phyloP scores from a whole-genome alignment of 2,888 invertebrate species.

The Erannis defoliaria region DNA sequence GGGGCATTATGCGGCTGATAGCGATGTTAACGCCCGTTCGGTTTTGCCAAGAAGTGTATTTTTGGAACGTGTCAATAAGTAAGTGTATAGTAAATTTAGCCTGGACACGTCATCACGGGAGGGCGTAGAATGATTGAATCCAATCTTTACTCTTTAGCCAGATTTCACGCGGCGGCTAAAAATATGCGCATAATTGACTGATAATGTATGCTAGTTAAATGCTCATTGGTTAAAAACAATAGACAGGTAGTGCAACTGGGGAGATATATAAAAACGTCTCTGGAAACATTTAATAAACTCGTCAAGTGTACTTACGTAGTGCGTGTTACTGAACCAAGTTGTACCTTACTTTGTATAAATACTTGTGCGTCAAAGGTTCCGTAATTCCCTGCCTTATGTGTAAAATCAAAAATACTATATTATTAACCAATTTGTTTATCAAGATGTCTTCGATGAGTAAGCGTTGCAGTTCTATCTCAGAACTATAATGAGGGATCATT shows the following conservation, averaged over 20 bases:
- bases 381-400: background rate
- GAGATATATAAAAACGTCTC: conserved; percentile 7
- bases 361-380: background rate
- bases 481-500: background rate
- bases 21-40: conserved; percentile 85
- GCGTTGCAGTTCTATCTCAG: too few relatives aligned
- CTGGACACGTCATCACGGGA: conserved; percentile 76
- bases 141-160: conserved; percentile 57
- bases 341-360: too few relatives aligned
- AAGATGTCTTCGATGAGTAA: too few relatives aligned
- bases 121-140: conserved; percentile 75
- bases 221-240: conserved; percentile 48
- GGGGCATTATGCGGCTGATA: conserved; percentile 81
- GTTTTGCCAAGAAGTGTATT: conserved; percentile 85
- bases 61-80: conserved; percentile 86
- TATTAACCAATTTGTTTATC: background rate
- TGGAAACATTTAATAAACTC: background rate
- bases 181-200: conserved; percentile 53
- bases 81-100: conserved; percentile 85
- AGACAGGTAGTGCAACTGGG: conserved; percentile 31
- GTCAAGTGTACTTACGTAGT: too few relatives aligned
- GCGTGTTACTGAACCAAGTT: too few relatives aligned
- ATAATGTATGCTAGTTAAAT: conserved; percentile 46
- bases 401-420: background rate
- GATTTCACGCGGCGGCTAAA: conserved; percentile 52